A percentile compares a stretch with the other conserved stretches of the same genome.
Conservation (phyloP, 2,113 vertebrate genomes). For the Columbina picui region DNA sequence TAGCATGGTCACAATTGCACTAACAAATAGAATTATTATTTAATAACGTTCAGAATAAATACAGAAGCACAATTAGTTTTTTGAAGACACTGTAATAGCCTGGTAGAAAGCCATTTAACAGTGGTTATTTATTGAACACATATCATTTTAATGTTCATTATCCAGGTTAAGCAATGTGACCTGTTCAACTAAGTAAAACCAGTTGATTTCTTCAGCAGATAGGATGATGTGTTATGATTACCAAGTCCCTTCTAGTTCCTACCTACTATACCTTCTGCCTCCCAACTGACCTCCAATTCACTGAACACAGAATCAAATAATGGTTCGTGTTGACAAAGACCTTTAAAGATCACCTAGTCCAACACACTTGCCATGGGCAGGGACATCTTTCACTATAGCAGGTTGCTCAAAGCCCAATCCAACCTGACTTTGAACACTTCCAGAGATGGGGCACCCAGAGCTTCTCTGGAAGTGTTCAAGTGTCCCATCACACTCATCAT, state of each 20-base stretch:
- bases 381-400: too few species aligned
- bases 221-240: not conserved
- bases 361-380: too few species aligned
- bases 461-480: too few species aligned
- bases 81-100: not conserved
- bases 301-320: not conserved
- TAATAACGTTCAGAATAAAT: not conserved
- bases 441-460: too few species aligned
- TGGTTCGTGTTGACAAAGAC: too few species aligned
- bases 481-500: too few species aligned
- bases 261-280: not conserved
- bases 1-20: not conserved
- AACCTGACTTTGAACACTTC: too few species aligned
- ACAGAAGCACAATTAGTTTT: not conserved
- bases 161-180: fast-evolving
- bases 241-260: not conserved
- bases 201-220: fast-evolving
- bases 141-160: not conserved
- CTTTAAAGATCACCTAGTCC: too few species aligned
- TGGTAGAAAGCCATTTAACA: not conserved
- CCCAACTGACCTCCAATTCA: not conserved
- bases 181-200: not conserved
- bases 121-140: not conserved
- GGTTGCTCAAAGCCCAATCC: too few species aligned
- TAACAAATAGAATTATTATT: not conserved